Conservation (phyloP, 2,113 vertebrate species). For the Nothocercus julius region DNA sequence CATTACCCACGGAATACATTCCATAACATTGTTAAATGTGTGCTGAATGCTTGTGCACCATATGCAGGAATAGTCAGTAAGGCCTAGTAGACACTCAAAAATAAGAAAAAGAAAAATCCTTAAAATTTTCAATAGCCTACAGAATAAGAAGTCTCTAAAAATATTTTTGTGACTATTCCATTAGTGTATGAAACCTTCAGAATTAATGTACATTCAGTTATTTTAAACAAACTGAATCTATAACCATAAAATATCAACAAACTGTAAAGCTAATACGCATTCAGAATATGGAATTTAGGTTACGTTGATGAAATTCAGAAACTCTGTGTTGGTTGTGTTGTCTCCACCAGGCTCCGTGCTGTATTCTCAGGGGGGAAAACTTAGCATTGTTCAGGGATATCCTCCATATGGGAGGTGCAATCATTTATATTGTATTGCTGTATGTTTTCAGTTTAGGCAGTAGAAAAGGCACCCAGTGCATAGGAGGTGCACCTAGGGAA, state of each 20-base stretch:
- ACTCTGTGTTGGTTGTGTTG: not conserved
- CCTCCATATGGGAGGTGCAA: not conserved
- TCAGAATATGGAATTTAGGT: not conserved
- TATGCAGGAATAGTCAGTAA: not conserved
- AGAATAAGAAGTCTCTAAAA: not conserved
- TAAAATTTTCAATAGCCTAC: not conserved
- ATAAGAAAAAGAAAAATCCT: not conserved
- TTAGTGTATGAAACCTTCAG: not conserved
- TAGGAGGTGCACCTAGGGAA: not conserved
- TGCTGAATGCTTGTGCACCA: not conserved
- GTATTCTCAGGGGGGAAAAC: not conserved
- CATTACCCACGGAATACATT: not conserved
- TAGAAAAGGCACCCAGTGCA: conserved; percentile 7
- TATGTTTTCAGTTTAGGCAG: not conserved
- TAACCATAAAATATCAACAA: not conserved
- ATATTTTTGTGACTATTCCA: not conserved
- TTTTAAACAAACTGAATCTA: not conserved
- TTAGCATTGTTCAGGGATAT: not conserved
- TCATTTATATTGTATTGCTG: not conserved
- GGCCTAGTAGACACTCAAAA: not conserved
- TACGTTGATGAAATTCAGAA: not conserved
- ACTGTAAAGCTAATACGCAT: not conserved
- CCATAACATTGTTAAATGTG: not conserved
- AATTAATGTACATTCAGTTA: not conserved
- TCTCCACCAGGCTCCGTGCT: not conserved